Conservation (phyloP, 2,888 invertebrate species). For the Polylopha cassiicola region DNA sequence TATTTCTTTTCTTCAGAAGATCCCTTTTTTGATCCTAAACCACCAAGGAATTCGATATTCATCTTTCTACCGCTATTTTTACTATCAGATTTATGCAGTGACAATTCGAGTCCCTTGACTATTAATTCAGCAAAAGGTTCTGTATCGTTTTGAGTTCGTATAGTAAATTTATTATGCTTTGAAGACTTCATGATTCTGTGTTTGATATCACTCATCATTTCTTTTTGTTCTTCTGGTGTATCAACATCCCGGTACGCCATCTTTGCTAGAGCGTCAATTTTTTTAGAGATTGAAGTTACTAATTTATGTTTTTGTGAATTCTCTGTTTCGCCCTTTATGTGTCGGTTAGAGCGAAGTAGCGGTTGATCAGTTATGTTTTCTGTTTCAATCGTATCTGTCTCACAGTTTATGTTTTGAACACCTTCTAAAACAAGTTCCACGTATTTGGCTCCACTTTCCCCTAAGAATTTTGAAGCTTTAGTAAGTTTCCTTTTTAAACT, state of each 20-base stretch:
- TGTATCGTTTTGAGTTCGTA: constrained; percentile 30
- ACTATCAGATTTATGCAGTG: background rate
- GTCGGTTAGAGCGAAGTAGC: constrained; percentile 6
- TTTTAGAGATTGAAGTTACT: constrained; percentile 27
- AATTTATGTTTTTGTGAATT: constrained; percentile 12
- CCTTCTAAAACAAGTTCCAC: constrained; percentile 48
- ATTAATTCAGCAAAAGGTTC: constrained; percentile 27
- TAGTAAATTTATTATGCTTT: no score
- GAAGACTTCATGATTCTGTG: constrained; percentile 28
- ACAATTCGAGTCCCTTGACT: background rate
- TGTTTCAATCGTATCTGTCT: background rate
- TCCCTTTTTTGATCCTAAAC: no score
- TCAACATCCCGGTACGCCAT: constrained; percentile 29
- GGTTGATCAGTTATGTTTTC: background rate
- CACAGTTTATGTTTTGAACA: no score
- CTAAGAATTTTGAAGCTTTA: constrained; percentile 34
- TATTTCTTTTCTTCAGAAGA: no score
- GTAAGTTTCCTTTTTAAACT: constrained; percentile 39
- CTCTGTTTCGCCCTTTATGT: background rate
- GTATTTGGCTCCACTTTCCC: constrained; percentile 38
- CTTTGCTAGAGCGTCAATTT: constrained; percentile 37
- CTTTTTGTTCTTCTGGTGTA: constrained; percentile 15
- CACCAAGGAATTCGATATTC: no score
- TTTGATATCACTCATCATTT: constrained; percentile 8
- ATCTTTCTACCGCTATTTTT: background rate